Evolutionary conservation across 2,797 vertebrate genomes (phyloP).

Genomic region (Bucorvus abyssinicus): DNA sequence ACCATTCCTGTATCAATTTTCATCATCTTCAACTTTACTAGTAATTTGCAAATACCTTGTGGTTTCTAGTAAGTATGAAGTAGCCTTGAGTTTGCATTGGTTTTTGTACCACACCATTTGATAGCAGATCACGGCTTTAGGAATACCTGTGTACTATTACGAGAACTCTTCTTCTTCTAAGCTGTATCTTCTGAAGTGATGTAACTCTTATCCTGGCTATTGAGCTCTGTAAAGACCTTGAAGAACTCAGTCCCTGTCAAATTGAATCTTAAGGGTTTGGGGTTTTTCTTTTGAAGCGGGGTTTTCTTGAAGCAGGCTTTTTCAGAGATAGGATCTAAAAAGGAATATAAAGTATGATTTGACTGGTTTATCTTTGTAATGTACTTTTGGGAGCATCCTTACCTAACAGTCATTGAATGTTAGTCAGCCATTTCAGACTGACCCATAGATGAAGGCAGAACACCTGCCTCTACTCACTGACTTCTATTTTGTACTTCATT

Average conservation of each 20-base stretch:
- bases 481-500: neutral
- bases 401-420: neutral
- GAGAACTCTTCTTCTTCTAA: neutral
- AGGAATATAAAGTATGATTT: neutral
- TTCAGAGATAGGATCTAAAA: neutral
- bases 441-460: neutral
- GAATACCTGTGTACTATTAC: neutral
- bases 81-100: neutral
- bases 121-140: neutral
- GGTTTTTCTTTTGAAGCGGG: neutral
- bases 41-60: neutral
- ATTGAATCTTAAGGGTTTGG: neutral
- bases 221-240: neutral
- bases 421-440: neutral
- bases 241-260: neutral
- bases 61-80: neutral
- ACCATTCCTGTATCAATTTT: neutral
- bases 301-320: neutral
- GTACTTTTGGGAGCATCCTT: neutral
- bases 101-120: neutral
- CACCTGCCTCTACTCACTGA: neutral
- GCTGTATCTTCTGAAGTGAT: neutral
- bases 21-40: neutral
- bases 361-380: neutral
- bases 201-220: neutral